Evolutionary conservation across 1,140 invertebrate species (phyloP), one percentile per base, ranked within the genome.

Genomic region (Heliothis virescens): DNA sequence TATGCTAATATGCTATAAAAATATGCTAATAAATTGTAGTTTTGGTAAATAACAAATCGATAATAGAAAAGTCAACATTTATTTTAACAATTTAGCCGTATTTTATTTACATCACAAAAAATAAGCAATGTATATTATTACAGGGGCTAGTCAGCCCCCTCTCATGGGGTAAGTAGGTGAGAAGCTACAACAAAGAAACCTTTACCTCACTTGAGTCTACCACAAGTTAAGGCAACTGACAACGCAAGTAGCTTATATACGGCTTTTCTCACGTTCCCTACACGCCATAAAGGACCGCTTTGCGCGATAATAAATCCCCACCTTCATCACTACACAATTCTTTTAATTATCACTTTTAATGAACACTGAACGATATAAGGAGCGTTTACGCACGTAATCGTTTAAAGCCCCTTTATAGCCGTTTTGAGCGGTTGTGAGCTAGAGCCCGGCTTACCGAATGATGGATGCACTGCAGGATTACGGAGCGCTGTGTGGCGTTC

Each of bases 391-490:
- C 82, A 83, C 84, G 82, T 86, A 90, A 90, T 87, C 88, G 80
- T 80, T 86, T 82, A 84, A 89, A 89, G 85, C 83, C 84, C 82
- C 82, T 84, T 86, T 86, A 85, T 86, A 91, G 88, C 89, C 83
- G 80, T 85, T 88, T 86, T 88, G 87, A 85, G 84, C 82, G 84
- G 81, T 81, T 82, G 82, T 83, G 87, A 89, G 86, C 86, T 86
- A 85, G 83, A 84, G 77, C 83, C 78, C 50, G 88, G 89, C 89
- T 89, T 90, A 86, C 82, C 76, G 79, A 81, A 87, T 89, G 89
- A 90, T 90, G 86, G 86, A 90, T 89, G 89, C 89, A 89, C 87
- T 89, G 82, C 67, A 76, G 87, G 88, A 89, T 87, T 89, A 90
- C 83, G 82, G 82, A 76, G 80, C 82, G 84, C 78, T 85, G 85